Evolutionary conservation across 2,113 vertebrate species (phyloP).

Genomic region (Petaurus breviceps): DNA sequence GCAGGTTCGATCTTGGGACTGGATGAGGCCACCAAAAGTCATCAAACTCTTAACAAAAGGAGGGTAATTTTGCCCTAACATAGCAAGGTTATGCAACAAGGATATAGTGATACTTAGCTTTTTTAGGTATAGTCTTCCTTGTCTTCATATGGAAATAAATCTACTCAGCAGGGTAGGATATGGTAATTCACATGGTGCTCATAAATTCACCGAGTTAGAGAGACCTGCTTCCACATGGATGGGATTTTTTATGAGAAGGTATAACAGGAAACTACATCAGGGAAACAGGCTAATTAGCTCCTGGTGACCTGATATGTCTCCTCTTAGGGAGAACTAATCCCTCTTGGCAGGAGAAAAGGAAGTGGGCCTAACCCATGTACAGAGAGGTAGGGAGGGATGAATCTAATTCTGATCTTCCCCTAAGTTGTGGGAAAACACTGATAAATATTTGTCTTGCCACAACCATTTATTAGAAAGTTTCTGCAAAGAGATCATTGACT

Average conservation of each 20-base stretch:
- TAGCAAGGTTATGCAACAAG: not conserved
- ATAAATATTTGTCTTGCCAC: not conserved
- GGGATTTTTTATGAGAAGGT: not conserved
- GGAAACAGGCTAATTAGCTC: not conserved
- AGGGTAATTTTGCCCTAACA: not conserved
- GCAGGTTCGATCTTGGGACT: not conserved
- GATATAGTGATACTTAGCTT: not conserved
- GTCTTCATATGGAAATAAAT: not conserved
- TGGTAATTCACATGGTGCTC: not conserved
- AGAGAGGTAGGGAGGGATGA: not conserved
- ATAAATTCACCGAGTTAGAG: not conserved
- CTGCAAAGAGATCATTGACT: not conserved
- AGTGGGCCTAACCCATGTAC: not conserved
- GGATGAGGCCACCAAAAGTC: not conserved
- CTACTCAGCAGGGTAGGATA: not conserved
- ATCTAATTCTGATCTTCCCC: not conserved
- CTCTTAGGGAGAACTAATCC: not conserved
- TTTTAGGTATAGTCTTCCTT: not conserved
- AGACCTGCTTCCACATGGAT: not conserved
- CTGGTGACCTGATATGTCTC: not conserved
- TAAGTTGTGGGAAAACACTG: not conserved
- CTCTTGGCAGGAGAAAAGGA: not conserved
- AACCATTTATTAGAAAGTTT: not conserved
- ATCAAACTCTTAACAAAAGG: not conserved
- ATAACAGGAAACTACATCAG: not conserved